Evolutionary conservation across 2,888 invertebrate species (phyloP), one percentile per base, ranked within the genome.

Genomic region (Hirtodrosophila alboralis): DNA sequence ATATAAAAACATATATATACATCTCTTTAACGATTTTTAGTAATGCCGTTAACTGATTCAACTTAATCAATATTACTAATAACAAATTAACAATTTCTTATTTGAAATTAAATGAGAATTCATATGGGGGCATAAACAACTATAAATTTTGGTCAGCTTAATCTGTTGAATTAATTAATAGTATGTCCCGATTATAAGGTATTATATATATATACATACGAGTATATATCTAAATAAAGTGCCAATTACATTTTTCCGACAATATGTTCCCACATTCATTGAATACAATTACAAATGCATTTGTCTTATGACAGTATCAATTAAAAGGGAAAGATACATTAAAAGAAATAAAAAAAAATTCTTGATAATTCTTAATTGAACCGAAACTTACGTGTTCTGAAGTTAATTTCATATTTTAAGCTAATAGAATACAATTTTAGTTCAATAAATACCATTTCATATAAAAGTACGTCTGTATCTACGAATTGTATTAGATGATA

Each of bases 161-260:
- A 26, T 10, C 7, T 33, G 30, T 47, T 48, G 27, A 41, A 37
- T 43, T 41, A 12, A 2, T 53, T 37, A 14, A 53, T 23, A 28
- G 27, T 43, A 43, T 43, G 31, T 34, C 36, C 31, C 31, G 40
- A 6, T 18, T 37, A 54, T 21, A 26, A n/a, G n/a, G n/a, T 34
- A 8, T 33, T 49, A 12, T 33, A 41, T 16, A 14, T 21, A 26
- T 16, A 53, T 21, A 33, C 37, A 33, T 38, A n/a, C n/a, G n/a
- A n/a, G n/a, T 37, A 53, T 44, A 53, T 26, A 57, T 74, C 71
- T 78, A 81, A 76, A 54, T 45, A 53, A 81, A 59, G 76, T 76
- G 76, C 83, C 83, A 76, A 76, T 78, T 54, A 70, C 40, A 63
- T 78, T 78, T 81, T 71, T 78, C 83, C 78, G 69, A 80, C 36